These are phyloP conservation scores for Pelobates cultripes DNA, from an alignment of 2,797 vertebrate species.

Conservation along the genomic window DNA sequence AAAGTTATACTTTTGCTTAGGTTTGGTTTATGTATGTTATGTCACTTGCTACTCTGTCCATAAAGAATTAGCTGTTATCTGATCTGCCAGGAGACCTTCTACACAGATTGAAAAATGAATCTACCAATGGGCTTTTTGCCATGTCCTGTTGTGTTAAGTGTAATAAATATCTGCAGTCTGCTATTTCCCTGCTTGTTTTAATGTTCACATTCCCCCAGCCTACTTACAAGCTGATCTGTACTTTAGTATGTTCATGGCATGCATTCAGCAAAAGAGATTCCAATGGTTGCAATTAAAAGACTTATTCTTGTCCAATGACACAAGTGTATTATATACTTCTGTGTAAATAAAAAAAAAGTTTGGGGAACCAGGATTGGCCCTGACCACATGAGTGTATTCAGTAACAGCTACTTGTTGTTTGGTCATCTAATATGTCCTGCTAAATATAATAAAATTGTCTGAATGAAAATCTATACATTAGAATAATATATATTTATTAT, in stretches of 20 bases:
- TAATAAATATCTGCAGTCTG: slow-evolving; percentile 41
- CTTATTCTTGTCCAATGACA: slow-evolving; percentile 32
- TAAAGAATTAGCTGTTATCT: slow-evolving; percentile 33
- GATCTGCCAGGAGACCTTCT: slow-evolving; percentile 42
- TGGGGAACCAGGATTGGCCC: neutral
- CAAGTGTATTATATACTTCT: neutral
- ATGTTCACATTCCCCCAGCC: slow-evolving; percentile 22
- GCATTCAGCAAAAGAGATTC: slow-evolving; percentile 42
- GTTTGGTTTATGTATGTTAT: neutral
- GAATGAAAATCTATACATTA: too few relatives aligned
- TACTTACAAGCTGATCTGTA: slow-evolving; percentile 36
- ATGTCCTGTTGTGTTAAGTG: slow-evolving; percentile 48
- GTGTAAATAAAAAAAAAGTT: slow-evolving; percentile 40
- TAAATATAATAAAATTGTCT: too few relatives aligned
- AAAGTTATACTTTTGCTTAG: too few relatives aligned
- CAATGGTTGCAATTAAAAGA: slow-evolving; percentile 30
- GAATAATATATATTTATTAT: too few relatives aligned
- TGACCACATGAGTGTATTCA: too few relatives aligned
- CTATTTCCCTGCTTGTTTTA: slow-evolving; percentile 23
- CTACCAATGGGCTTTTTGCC: slow-evolving; percentile 35
- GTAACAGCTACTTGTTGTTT: too few relatives aligned
- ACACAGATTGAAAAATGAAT: slow-evolving; percentile 32
- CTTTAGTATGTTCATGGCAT: slow-evolving; percentile 27
- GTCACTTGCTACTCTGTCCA: neutral
- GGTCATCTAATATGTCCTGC: too few relatives aligned